Evolutionary conservation across 2,113 vertebrate genomes (phyloP).

Genomic region (Crocuta crocuta): DNA sequence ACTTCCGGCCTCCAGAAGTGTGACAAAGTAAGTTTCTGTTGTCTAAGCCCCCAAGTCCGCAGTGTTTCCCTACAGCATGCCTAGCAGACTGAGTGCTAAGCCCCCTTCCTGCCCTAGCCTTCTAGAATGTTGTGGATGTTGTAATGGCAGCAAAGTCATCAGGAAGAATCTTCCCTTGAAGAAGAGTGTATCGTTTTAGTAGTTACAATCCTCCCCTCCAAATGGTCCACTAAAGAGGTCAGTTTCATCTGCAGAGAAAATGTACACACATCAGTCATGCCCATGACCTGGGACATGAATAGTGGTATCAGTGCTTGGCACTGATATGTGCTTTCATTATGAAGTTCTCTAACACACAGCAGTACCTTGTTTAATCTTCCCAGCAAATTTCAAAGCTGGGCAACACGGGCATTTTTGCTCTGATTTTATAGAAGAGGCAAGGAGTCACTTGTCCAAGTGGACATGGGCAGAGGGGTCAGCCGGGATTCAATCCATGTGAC

Average conservation of each 20-base stretch:
- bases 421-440: not conserved
- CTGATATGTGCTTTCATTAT: not conserved
- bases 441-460: too few species aligned
- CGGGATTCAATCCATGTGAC: not conserved
- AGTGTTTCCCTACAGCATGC: not conserved
- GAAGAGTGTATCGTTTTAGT: not conserved
- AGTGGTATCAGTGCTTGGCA: not conserved
- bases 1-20: not conserved
- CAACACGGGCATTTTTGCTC: not conserved
- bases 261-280: not conserved
- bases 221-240: not conserved
- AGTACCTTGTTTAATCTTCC: not conserved
- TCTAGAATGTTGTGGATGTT: not conserved
- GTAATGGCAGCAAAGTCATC: not conserved
- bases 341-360: not conserved
- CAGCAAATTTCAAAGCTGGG: not conserved
- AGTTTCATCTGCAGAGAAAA: not conserved
- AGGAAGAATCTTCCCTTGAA: not conserved
- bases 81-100: too few species aligned
- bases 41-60: rapidly evolving
- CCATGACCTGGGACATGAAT: not conserved
- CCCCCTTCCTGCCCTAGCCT: not conserved
- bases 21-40: not conserved
- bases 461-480: not conserved
- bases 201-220: not conserved